Evolutionary conservation across 2,113 vertebrate species (phyloP), one percentile per base, ranked within the genome.

Genomic region (Bubo bubo): DNA sequence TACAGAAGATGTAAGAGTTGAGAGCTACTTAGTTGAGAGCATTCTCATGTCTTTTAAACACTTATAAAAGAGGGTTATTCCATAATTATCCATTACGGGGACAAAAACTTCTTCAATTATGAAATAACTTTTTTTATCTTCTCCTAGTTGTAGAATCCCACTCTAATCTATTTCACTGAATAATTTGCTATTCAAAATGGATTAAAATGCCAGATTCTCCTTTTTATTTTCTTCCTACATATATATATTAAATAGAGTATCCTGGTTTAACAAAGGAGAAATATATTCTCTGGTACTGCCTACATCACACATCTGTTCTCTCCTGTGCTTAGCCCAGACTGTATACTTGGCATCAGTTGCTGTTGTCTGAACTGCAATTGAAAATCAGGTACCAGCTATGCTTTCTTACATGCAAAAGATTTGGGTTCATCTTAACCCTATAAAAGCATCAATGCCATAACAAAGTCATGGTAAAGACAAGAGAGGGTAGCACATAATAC

Each of bases 31-130:
- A 86, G 47, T 87, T 81, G 86, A 94, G 83, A 94, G 70, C 43
- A 50, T 96, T 93, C 90, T 91, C 39, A n/a, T 89, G 62, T 82
- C 83, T 95, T 90, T 96, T 89, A 93, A 97, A 95, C 53, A 75
- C 73, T 91, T 93, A 85, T 23, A 70, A 83, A 88, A 91, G 39
- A 92, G 47, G 15, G 72, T 92, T 87, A 79, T 96, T 96, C 76
- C 60, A 73, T 89, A 89, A 91, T 95, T 95, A 92, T 87, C 56
- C 64, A 79, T 89, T 95, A 82, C 6, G 0, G 62, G 64, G 70
- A 89, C 86, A 89, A 96, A 92, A 93, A 88, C 26, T 93, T 95
- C 26, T 84, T 91, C 68, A 95, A 14, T 89, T 75, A 89, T 14
- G 24, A 66, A 92, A 91, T 81, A 86, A 79, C 75, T 60, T 52